phyloP scores from a whole-genome alignment of 2,888 invertebrate genomes.

The Furcula furcula region DNA sequence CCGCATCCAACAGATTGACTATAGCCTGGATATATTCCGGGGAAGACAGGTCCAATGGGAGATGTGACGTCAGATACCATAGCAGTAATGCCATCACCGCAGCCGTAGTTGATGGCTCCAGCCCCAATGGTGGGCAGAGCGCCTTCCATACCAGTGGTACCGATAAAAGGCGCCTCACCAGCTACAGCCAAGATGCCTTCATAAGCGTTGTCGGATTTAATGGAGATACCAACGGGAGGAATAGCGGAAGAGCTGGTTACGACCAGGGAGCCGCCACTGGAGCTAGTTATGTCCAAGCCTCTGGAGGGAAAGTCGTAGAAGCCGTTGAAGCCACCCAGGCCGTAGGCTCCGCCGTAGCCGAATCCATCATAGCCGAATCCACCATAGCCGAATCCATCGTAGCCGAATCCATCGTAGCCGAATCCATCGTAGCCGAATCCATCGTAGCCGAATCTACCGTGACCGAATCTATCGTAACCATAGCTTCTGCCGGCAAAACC shows the following conservation, averaged over 20 bases:
- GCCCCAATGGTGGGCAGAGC: constrained; percentile 35
- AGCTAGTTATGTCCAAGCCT: constrained; percentile 7
- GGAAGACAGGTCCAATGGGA: constrained; percentile 5
- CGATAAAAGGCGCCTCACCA: constrained; percentile 45
- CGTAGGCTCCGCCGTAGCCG: constrained; percentile 4
- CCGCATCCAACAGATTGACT: no score
- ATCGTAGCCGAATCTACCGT: no score
- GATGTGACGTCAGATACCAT: constrained; percentile 11
- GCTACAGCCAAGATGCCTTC: constrained; percentile 36
- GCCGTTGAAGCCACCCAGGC: not conserved
- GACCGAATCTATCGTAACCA: constrained; percentile 11
- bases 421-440: constrained; percentile 6
- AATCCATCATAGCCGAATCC: constrained; percentile 10
- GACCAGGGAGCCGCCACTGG: constrained; percentile 28
- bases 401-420: constrained; percentile 3
- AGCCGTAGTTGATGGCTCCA: constrained; percentile 37
- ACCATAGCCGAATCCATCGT: constrained; percentile 10
- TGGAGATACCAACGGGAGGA: constrained; percentile 38
- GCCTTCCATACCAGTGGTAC: constrained; percentile 39
- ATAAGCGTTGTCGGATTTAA: constrained; percentile 41
- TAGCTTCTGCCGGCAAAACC: constrained; percentile 8
- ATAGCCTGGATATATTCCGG: not conserved
- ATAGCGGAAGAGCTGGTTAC: constrained; percentile 39
- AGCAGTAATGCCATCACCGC: constrained; percentile 24
- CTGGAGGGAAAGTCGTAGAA: constrained; percentile 5